phyloP scores from a whole-genome alignment of 2,113 vertebrate species.

The Oxygymnocypris stewartii region DNA sequence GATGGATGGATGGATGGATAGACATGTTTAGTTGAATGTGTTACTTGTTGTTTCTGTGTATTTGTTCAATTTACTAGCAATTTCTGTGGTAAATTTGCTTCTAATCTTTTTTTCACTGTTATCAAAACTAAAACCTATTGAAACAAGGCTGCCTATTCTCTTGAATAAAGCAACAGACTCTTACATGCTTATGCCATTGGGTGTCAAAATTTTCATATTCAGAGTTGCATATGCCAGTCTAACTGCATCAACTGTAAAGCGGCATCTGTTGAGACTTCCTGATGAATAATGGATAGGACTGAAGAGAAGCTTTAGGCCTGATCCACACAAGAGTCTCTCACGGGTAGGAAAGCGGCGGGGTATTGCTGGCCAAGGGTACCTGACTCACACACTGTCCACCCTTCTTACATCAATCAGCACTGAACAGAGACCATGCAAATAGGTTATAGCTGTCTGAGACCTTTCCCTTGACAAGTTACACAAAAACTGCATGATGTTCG shows the following conservation, averaged over 20 bases:
- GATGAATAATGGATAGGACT: conserved; percentile 32
- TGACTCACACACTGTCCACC: background rate
- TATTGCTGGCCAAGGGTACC: conserved; percentile 1
- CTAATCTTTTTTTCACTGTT: background rate
- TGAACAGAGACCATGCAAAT: background rate
- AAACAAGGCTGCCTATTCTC: background rate
- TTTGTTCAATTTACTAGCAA: no score
- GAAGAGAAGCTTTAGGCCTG: conserved; percentile 35
- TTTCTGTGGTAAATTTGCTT: no score
- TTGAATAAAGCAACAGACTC: background rate
- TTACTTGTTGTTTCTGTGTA: no score
- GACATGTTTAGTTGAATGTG: no score
- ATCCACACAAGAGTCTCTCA: background rate
- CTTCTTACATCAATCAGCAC: background rate
- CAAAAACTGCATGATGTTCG: background rate
- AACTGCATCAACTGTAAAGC: conserved; percentile 30
- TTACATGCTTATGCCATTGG: conserved; percentile 23
- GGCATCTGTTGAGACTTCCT: conserved; percentile 20
- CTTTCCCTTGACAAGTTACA: background rate
- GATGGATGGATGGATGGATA: background rate
- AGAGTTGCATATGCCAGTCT: conserved; percentile 22
- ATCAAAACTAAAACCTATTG: background rate
- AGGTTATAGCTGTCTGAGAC: background rate
- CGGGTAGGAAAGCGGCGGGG: background rate
- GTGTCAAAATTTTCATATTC: background rate